phyloP scores from a whole-genome alignment of 2,888 invertebrate genomes.

The Serrognathus titanus region DNA sequence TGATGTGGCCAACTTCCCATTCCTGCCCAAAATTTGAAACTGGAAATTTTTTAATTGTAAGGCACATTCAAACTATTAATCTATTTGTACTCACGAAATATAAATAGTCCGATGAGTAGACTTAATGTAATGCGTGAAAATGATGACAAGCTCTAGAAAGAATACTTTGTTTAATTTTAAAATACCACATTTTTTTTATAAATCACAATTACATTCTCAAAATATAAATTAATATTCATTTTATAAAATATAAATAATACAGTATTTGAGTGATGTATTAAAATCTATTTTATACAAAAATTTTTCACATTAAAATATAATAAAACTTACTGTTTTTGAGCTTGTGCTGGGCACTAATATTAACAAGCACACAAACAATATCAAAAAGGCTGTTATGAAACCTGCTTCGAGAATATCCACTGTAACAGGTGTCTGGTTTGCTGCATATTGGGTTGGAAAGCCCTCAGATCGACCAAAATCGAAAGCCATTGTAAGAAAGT shows the following conservation, averaged over 20 bases:
- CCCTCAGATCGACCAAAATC: slow-evolving; percentile 42
- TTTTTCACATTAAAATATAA: too few relatives aligned
- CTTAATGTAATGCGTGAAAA: slow-evolving; percentile 48
- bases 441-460: slow-evolving; percentile 46
- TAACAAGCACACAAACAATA: slow-evolving; percentile 43
- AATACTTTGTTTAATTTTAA: neutral
- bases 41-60: slow-evolving; percentile 31
- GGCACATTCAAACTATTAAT: neutral
- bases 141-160: slow-evolving; percentile 44
- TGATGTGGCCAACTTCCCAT: slow-evolving; percentile 55
- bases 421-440: slow-evolving; percentile 45
- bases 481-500: slow-evolving; percentile 34
- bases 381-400: slow-evolving; percentile 45
- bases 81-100: slow-evolving; percentile 36
- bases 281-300: too few relatives aligned
- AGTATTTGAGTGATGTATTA: too few relatives aligned
- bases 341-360: slow-evolving; percentile 41
- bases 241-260: neutral
- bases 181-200: too few relatives aligned
- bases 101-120: slow-evolving; percentile 40
- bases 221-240: too few relatives aligned
- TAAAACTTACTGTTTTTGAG: slow-evolving; percentile 31
- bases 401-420: slow-evolving; percentile 50
- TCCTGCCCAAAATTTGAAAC: slow-evolving; percentile 58
- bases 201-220: too few relatives aligned